Evolutionary conservation across 35 echinoderm and acorn worm species (phyloP), one percentile per base, ranked within the genome.

Genomic region (Apostichopus japonicus): DNA sequence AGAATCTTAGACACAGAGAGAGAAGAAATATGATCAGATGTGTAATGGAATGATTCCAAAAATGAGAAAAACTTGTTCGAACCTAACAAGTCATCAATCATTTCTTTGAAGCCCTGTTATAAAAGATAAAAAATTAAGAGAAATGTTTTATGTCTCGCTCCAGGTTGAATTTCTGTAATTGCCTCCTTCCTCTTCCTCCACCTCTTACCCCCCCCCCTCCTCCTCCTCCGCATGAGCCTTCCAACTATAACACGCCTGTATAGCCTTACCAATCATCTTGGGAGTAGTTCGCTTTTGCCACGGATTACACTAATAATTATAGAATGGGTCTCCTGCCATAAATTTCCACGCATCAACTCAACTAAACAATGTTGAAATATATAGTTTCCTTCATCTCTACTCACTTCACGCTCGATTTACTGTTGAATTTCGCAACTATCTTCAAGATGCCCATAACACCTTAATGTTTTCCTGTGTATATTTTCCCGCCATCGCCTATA

Each of bases 341-440:
- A 84, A 84, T 84, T 84, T 84, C 80, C 80, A 84, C 54, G 80
- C 80, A 19, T 84, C 80, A 57, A 84, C 54, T 84, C 55, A 84
- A 84, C 81, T 59, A 84, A 84, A 58, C 81, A 84, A 84, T 84
- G 81, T 84, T n/a, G 81, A 84, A 84, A 84, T 84, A 84, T 84
- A 84, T 54, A 84, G 81, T 84, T 84, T 57, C 81, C 57, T 13
- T 84, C 55, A 54, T 84, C 51, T 54, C 81, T 54, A 51, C 23
- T 55, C 81, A 84, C 81, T 84, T 84, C 81, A 84, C 81, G 57
- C 81, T 84, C 81, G 81, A 84, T 84, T 84, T 84, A 84, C 81
- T 57, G 55, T 58, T 55, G 81, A 84, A 84, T 62, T 84, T 54
- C 54, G 16, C 17, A 16, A 54, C 81, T 75, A 84, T 84, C 81